phyloP scores from a whole-genome alignment of 35 echinoderm and acorn worm genomes.

The Heliocidaris erythrogramma region DNA sequence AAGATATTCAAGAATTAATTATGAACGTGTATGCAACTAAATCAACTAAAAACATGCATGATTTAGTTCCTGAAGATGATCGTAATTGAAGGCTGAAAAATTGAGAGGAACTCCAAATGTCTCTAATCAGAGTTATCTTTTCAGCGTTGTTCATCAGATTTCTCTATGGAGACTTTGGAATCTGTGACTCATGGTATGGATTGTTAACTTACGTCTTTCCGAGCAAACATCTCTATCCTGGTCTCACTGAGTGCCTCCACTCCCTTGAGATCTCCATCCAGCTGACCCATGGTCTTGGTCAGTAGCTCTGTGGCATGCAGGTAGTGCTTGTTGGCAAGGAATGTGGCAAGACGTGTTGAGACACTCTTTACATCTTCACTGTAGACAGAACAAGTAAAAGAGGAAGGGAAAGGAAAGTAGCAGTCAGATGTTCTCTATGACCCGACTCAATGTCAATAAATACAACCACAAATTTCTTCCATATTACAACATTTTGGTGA shows the following conservation, averaged over 20 bases:
- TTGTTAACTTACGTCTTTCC: constrained; percentile 65
- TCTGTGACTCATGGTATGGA: not conserved
- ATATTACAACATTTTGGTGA: no score
- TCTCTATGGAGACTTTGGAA: no score
- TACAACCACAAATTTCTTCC: no score
- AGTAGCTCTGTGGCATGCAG: constrained; percentile 93
- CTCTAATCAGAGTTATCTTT: no score
- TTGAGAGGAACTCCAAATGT: no score
- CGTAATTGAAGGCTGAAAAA: no score
- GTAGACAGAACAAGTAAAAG: constrained; percentile 38
- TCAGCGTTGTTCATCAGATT: no score
- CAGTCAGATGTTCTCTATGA: no score
- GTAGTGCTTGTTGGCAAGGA: constrained; percentile 87
- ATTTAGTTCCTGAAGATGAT: no score
- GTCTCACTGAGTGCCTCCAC: constrained; percentile 91
- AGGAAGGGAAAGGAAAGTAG: not conserved
- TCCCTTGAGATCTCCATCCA: constrained; percentile 87
- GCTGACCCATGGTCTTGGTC: constrained; percentile 73
- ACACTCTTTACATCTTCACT: constrained; percentile 96
- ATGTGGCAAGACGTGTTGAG: constrained; percentile 72
- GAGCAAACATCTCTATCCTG: constrained; percentile 79
- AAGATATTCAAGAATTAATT: not conserved
- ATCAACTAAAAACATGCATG: no score
- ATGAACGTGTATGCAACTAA: not conserved
- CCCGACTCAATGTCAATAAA: not conserved